Percentiles rank a stretch among this genome's conserved stretches.
Evolutionary conservation across 2,797 vertebrate species (phyloP).

Genomic region (Octomys mimax): DNA sequence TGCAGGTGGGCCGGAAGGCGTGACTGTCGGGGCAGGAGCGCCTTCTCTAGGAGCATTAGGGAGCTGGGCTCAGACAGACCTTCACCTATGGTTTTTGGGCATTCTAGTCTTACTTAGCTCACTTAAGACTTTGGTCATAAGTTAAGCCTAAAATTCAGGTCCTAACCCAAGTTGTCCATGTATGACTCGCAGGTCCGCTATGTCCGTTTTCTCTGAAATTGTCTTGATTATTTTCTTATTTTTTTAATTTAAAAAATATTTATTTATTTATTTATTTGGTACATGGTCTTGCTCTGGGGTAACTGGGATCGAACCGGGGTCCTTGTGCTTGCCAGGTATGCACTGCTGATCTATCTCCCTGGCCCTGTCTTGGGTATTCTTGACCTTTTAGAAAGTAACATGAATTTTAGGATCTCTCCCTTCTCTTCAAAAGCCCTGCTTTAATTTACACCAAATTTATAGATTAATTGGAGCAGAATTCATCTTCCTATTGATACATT

Average conservation of each 20-base stretch:
- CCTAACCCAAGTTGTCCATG: neutral
- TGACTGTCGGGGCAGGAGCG: neutral
- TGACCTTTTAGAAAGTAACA: neutral
- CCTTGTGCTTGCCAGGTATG: too few relatives aligned
- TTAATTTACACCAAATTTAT: neutral
- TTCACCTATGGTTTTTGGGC: neutral
- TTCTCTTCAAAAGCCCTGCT: neutral
- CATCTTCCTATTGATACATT: neutral
- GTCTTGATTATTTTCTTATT: neutral
- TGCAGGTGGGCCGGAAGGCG: neutral
- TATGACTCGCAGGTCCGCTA: neutral
- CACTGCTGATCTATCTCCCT: too few relatives aligned
- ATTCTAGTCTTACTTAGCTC: neutral
- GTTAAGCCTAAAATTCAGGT: neutral
- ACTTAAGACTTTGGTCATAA: neutral
- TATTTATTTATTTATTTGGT: too few relatives aligned
- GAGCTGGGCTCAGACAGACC: neutral
- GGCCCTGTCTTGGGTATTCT: neutral
- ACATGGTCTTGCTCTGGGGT: too few relatives aligned
- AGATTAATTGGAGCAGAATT: neutral
- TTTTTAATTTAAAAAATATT: too few relatives aligned
- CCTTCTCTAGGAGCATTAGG: neutral
- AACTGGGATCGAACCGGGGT: too few relatives aligned
- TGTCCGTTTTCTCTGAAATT: neutral
- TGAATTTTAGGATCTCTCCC: constrained; percentile 39